Percentiles rank a stretch among this genome's conserved stretches.
Conservation (phyloP, 2,113 vertebrate genomes). For the mouse (Mus musculus) region DNA sequence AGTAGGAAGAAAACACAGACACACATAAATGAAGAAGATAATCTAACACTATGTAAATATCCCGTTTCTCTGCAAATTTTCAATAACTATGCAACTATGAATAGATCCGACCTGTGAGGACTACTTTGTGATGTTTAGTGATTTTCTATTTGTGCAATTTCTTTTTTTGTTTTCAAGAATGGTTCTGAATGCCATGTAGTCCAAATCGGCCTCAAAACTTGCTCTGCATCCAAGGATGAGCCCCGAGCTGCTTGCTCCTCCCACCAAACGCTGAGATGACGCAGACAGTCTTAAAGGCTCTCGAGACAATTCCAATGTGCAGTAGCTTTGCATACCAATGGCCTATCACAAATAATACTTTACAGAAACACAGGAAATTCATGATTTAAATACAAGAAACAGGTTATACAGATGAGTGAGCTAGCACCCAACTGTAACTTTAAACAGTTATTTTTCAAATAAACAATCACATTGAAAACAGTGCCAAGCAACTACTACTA, state of each 20-base stretch:
- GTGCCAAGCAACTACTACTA: slow-evolving; percentile 24
- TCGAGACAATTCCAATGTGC: not conserved
- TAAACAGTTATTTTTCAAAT: slow-evolving; percentile 49
- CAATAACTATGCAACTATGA: slow-evolving; percentile 16
- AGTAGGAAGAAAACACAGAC: not conserved
- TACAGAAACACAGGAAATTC: slow-evolving; percentile 46
- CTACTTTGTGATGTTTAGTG: slow-evolving; percentile 12
- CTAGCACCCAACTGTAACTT: slow-evolving; percentile 65
- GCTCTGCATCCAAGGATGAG: not conserved
- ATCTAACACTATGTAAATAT: slow-evolving; percentile 37
- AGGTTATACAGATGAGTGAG: slow-evolving; percentile 75
- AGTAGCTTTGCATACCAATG: slow-evolving; percentile 36
- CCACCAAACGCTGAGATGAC: not conserved
- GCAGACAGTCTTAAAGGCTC: slow-evolving; percentile 5
- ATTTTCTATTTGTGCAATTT: slow-evolving; percentile 6
- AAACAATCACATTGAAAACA: slow-evolving; percentile 61
- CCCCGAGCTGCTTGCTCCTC: not conserved
- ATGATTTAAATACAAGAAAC: slow-evolving; percentile 71
- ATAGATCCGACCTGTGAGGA: not conserved
- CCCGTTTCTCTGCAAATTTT: slow-evolving; percentile 37
- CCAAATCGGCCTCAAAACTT: not conserved
- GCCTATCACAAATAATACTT: slow-evolving; percentile 41
- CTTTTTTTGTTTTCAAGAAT: not conserved
- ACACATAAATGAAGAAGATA: not conserved
- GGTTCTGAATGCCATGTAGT: not conserved